Conservation (phyloP, 2,797 vertebrate genomes). For the Phataginus tricuspis region DNA sequence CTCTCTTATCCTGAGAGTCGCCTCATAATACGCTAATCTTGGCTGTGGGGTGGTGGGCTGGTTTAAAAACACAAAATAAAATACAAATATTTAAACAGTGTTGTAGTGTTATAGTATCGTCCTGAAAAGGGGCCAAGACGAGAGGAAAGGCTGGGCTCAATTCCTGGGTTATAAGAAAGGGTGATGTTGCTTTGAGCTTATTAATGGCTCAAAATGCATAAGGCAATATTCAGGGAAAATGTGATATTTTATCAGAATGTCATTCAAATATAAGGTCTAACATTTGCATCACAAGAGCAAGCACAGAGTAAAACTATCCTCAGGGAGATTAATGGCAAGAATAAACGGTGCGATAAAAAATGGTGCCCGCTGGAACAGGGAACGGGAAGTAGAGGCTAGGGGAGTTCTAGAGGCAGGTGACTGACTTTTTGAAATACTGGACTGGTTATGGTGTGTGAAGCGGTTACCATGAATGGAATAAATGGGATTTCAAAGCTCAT, state of each 20-base stretch:
- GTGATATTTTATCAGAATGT: slow-evolving; percentile 95
- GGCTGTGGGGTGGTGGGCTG: slow-evolving; percentile 65
- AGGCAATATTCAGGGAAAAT: slow-evolving; percentile 88
- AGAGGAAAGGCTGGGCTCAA: not conserved
- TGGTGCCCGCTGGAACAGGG: slow-evolving; percentile 59
- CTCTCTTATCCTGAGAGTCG: slow-evolving; percentile 87
- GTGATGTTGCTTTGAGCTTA: slow-evolving; percentile 85
- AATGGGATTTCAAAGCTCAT: slow-evolving; percentile 38
- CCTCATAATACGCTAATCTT: slow-evolving; percentile 86
- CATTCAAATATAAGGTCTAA: slow-evolving; percentile 98
- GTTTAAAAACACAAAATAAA: slow-evolving; percentile 49
- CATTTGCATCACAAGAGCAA: slow-evolving; percentile 98
- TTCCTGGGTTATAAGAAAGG: slow-evolving; percentile 64
- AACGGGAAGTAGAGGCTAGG: not conserved
- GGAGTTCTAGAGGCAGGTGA: not conserved
- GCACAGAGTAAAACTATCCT: slow-evolving; percentile 89
- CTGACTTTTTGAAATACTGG: slow-evolving; percentile 70
- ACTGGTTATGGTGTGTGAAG: slow-evolving; percentile 21
- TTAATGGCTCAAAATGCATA: slow-evolving; percentile 89
- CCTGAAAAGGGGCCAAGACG: slow-evolving; percentile 30
- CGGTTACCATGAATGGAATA: slow-evolving; percentile 60
- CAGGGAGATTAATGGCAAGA: slow-evolving; percentile 89
- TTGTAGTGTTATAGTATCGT: slow-evolving; percentile 77
- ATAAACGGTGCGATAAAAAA: slow-evolving; percentile 88
- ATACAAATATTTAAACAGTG: slow-evolving; percentile 86